Evolutionary conservation across 2,888 invertebrate genomes (phyloP), one percentile per base, ranked within the genome.

Genomic region (Melieria omissa): DNA sequence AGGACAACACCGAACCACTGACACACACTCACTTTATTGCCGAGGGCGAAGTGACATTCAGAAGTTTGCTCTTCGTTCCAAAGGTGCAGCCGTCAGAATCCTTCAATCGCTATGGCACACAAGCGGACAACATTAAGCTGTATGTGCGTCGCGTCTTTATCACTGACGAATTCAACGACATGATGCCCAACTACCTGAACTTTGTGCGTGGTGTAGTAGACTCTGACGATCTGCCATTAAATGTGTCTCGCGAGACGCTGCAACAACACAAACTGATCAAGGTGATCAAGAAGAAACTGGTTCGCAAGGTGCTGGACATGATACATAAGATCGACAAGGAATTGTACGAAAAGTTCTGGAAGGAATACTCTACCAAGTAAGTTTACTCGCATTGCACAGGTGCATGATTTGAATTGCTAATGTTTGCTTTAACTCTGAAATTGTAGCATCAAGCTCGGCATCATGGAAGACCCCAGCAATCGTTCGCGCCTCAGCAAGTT

Each of bases 1-100:
- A 97, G 88, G 97, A 97, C 86, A 88, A 89, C 2, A 91, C 93
- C 72, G 92, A 93, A 66, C 97, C 97, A 9, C 87, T 99, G 63
- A 91, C 94, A 4, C 93, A 93, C 85, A 87, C 87, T 5, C 99
- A 99, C 88, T 99, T 99, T 88, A 92, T 97, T 74, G 99, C 99
- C 42, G 99, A 99, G 88, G 99, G 99, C 75, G 99, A 99, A 89
- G 98, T 99, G 7, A 97, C 98, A 7, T 99, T 99, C 90, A 98
- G 98, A 87, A 95, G 98, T 72, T 91, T 99, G 77, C 89, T 99
- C 74, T 99, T 94, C 88, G 93, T 99, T 76, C 99, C 99, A 60
- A 93, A 93, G 86, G 91, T 92, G 49, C 95, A 97, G 84, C 98
- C 98, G 1, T 90, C 92, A 9, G 99, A 99, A 86, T 93, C 93